Evolutionary conservation across 2,797 vertebrate genomes (phyloP).

Genomic region (Austrolebias charrua): DNA sequence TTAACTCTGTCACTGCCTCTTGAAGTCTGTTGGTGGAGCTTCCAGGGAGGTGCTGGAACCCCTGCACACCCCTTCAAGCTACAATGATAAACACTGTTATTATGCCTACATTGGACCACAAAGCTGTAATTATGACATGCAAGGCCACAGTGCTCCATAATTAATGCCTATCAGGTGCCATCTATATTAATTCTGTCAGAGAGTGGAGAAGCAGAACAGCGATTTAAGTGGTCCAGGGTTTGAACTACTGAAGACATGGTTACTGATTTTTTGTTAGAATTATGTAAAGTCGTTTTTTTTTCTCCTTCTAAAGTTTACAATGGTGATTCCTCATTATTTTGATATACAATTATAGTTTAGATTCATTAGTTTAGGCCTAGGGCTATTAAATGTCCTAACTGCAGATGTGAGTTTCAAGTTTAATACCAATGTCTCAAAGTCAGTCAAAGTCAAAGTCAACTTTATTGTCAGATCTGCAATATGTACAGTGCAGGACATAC

Average conservation of each 20-base stretch:
- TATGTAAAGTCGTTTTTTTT: neutral
- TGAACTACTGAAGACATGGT: slow-evolving; percentile 20
- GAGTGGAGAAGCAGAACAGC: slow-evolving; percentile 34
- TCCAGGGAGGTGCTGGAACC: slow-evolving; percentile 48
- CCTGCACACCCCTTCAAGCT: slow-evolving; percentile 56
- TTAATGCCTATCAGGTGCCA: slow-evolving; percentile 68
- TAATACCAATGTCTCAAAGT: slow-evolving; percentile 72
- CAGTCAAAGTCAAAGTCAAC: too few relatives aligned
- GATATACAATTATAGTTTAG: neutral
- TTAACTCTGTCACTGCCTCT: slow-evolving; percentile 61
- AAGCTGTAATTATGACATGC: slow-evolving; percentile 70
- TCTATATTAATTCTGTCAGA: slow-evolving; percentile 48
- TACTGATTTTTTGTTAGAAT: slow-evolving; percentile 16
- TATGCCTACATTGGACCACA: slow-evolving; percentile 54
- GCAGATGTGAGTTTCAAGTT: slow-evolving; percentile 48
- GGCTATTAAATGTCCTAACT: slow-evolving; percentile 59
- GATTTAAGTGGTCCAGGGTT: slow-evolving; percentile 37
- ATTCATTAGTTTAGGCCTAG: slow-evolving; percentile 65
- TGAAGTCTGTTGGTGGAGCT: slow-evolving; percentile 48
- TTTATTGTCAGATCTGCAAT: too few relatives aligned
- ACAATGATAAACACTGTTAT: slow-evolving; percentile 75
- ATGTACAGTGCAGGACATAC: too few relatives aligned
- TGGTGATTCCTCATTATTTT: slow-evolving; percentile 29
- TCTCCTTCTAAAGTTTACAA: slow-evolving; percentile 23
- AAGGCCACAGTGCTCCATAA: slow-evolving; percentile 64